Percentiles rank a stretch among this genome's conserved stretches.
phyloP scores from a whole-genome alignment of 1,140 invertebrate genomes.

The Tetraneura akinire region DNA sequence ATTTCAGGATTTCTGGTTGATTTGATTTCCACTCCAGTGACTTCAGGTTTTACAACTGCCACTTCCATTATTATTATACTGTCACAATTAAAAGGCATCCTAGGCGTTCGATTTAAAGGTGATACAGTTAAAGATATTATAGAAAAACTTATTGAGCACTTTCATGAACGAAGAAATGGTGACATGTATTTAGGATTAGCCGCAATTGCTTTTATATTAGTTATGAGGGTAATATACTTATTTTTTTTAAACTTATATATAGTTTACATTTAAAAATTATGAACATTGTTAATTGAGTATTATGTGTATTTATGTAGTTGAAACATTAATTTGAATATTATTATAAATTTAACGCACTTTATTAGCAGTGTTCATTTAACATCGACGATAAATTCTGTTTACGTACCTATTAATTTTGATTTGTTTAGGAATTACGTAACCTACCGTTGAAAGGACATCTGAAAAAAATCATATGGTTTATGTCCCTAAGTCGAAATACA shows the following conservation, averaged over 20 bases:
- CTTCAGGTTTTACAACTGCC: constrained; percentile 89
- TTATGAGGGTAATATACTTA: constrained; percentile 66
- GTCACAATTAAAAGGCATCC: constrained; percentile 83
- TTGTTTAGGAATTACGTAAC: constrained; percentile 27
- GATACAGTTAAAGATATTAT: constrained; percentile 73
- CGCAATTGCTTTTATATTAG: constrained; percentile 70
- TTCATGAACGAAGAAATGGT: constrained; percentile 66
- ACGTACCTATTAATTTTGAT: neutral
- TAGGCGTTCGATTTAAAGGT: constrained; percentile 75
- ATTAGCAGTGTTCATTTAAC: too few species aligned
- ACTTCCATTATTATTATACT: constrained; percentile 87
- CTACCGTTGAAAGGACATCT: constrained; percentile 5
- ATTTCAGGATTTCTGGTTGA: constrained; percentile 85
- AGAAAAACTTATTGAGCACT: constrained; percentile 65
- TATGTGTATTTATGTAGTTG: too few species aligned
- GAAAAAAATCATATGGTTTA: constrained; percentile 56
- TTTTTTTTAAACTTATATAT: neutral
- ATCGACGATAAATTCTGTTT: too few species aligned
- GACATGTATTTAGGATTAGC: constrained; percentile 71
- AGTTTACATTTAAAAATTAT: too few species aligned
- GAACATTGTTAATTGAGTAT: too few species aligned
- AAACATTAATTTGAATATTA: too few species aligned
- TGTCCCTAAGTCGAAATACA: constrained; percentile 61
- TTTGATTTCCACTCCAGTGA: constrained; percentile 89
- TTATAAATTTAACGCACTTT: too few species aligned